Base-by-base conservation (phyloP, 2,888 invertebrate species). In the Melanargia galathea region DNA sequence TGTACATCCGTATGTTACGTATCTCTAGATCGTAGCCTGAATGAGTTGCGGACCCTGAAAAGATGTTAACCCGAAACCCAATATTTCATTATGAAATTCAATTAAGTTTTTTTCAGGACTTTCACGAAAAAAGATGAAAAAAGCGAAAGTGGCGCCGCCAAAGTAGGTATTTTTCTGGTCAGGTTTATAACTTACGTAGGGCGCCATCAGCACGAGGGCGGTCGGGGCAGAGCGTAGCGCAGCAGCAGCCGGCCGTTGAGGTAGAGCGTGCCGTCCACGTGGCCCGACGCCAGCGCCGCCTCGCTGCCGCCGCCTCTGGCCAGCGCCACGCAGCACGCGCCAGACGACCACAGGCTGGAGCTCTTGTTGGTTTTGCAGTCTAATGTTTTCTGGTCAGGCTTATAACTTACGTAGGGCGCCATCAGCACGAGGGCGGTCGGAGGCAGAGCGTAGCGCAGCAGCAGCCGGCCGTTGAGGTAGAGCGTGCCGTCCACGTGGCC, bases 401-500 rank as follows among this genome's bases (percentile, higher is more conserved):
- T n/a, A 20, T 33, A 18, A 79, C 83, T 81, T 71, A 92, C 92
- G 69, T 90, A 84, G 5, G 91, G 87, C 7, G 84, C 77, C 58
- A 90, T 69, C 24, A 90, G 70, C 5, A 83, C 78, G 24, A 99
- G 87, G 0, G 97, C 98, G 74, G 97, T 97, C 0, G 99, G 98
- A 77, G 99, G 96, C 46, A 97, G 95, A 0, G 96, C 93, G 80
- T 96, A 96, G 7, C 94, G 91, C 43, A 94, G 92, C 45, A 95
- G 82, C 18, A 95, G 80, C 22, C 95, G 91, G 0, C 96, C 96
- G 70, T 95, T 94, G 1, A 95, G 87, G 71, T 94, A 95, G 24
- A 98, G 94, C 11, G 96, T 95, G 38, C 98, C 98, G 82, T 98
- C 98, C n/a, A 95, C 95, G 84, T 98, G 98, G 0, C 97, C 98